Evolutionary conservation across 2,113 vertebrate genomes (phyloP).

Genomic region (Calyptomena viridis): DNA sequence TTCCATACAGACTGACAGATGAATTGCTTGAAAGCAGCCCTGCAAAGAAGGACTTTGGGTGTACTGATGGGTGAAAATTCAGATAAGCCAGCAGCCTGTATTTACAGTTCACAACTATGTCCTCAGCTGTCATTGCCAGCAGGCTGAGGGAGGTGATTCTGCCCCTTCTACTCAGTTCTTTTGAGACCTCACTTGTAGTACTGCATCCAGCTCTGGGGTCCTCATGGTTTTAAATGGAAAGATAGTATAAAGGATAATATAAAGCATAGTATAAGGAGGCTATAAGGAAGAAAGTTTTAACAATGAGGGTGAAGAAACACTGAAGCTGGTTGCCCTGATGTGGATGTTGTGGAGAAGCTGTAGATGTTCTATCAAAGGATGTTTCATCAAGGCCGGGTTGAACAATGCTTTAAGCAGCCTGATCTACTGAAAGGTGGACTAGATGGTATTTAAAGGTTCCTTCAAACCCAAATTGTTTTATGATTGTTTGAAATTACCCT

Average conservation of each 20-base stretch:
- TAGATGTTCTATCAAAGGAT: neutral
- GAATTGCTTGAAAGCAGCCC: neutral
- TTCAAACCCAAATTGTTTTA: neutral
- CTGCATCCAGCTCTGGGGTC: neutral
- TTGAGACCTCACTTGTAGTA: neutral
- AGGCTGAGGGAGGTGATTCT: neutral
- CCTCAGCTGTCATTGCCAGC: neutral
- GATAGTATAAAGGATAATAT: too few species aligned
- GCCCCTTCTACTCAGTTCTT: neutral
- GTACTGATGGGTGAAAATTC: neutral
- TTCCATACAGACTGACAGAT: neutral
- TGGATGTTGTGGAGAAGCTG: neutral
- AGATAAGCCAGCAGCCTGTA: neutral
- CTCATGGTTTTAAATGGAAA: neutral
- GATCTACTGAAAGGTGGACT: neutral
- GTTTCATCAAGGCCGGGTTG: neutral
- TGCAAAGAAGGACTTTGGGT: neutral
- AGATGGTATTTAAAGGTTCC: neutral
- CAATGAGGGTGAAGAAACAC: neutral
- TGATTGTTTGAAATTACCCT: neutral
- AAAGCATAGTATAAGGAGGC: too few species aligned
- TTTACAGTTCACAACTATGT: neutral
- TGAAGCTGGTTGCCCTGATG: neutral
- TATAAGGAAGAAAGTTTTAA: neutral
- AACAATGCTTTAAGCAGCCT: neutral